These are phyloP conservation scores for Leptopilina drosophilae DNA, from an alignment of 2,888 invertebrate species.

Conservation along the genomic window DNA sequence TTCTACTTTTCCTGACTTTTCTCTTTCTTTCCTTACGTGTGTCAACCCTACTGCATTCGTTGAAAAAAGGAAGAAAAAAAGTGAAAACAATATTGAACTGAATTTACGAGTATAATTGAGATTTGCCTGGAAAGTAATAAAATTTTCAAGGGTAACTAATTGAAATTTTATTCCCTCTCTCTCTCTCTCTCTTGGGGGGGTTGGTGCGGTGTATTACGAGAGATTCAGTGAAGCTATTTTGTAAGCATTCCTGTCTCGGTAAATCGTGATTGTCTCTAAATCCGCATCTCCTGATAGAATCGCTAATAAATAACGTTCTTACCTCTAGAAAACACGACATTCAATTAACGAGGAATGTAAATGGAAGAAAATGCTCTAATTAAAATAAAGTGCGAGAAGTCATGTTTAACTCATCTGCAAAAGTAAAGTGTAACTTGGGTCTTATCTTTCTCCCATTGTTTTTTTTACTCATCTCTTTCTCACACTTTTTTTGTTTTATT, in stretches of 20 bases:
- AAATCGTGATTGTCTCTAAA: slow-evolving; percentile 36
- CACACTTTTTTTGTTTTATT: background rate
- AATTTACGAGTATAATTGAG: background rate
- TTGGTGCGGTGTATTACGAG: background rate
- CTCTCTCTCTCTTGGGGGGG: background rate
- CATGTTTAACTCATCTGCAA: background rate
- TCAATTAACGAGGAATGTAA: slow-evolving; percentile 29
- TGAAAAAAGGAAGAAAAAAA: too few relatives aligned
- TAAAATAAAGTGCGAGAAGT: slow-evolving; percentile 28
- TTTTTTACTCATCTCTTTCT: background rate
- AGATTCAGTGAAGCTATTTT: slow-evolving; percentile 25
- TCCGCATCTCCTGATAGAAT: slow-evolving; percentile 19
- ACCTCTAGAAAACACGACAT: slow-evolving; percentile 12
- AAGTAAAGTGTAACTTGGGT: background rate
- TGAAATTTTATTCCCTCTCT: slow-evolving; percentile 17
- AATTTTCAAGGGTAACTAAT: slow-evolving; percentile 19
- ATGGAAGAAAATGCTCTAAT: slow-evolving; percentile 5
- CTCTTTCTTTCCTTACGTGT: too few relatives aligned
- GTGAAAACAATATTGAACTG: background rate
- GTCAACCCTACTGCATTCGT: too few relatives aligned
- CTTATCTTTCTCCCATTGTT: background rate
- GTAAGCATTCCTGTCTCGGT: slow-evolving; percentile 26
- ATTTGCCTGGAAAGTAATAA: background rate
- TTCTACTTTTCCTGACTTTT: too few relatives aligned
- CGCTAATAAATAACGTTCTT: slow-evolving; percentile 28